A percentile compares a stretch with the other conserved stretches of the same genome.
These are phyloP conservation scores for Nannospalax galili DNA, from an alignment of 2,113 vertebrate genomes.

Conservation along the genomic window DNA sequence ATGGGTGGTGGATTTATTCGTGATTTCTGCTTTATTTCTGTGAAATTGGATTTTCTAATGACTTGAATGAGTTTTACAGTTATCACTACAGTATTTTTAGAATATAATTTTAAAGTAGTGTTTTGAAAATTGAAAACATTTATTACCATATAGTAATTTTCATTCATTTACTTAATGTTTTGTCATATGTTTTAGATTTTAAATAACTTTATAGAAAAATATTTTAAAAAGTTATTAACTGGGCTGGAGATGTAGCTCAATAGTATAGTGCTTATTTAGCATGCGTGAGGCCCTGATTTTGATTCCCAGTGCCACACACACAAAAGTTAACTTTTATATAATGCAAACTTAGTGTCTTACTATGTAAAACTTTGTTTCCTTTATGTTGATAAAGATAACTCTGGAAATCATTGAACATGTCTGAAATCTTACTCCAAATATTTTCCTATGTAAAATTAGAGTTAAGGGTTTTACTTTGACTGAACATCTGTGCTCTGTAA, in stretches of 20 bases:
- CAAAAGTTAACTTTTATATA: not conserved
- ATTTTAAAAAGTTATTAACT: not conserved
- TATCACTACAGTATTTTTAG: not conserved
- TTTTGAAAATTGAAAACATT: constrained; percentile 35
- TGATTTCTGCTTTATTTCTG: constrained; percentile 46
- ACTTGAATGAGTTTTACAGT: not conserved
- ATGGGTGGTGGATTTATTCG: not conserved
- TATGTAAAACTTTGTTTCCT: not conserved
- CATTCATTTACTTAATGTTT: constrained; percentile 19
- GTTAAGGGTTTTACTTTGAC: constrained; percentile 1
- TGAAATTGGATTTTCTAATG: constrained; percentile 15
- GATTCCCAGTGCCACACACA: not conserved
- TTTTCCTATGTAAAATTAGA: constrained; percentile 43
- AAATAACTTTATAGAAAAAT: constrained; percentile 36
- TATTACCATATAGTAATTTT: constrained; percentile 7
- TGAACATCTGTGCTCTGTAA: not conserved
- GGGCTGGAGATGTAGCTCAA: too few species aligned
- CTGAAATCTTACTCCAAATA: constrained; percentile 40
- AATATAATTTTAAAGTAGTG: not conserved
- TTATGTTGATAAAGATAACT: constrained; percentile 13
- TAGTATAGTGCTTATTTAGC: not conserved
- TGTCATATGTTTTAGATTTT: constrained; percentile 42
- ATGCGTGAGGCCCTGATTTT: not conserved
- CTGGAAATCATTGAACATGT: not conserved
- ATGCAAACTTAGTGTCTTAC: not conserved